Conservation (phyloP, 2,113 vertebrate species). For the Ceratotherium simum region DNA sequence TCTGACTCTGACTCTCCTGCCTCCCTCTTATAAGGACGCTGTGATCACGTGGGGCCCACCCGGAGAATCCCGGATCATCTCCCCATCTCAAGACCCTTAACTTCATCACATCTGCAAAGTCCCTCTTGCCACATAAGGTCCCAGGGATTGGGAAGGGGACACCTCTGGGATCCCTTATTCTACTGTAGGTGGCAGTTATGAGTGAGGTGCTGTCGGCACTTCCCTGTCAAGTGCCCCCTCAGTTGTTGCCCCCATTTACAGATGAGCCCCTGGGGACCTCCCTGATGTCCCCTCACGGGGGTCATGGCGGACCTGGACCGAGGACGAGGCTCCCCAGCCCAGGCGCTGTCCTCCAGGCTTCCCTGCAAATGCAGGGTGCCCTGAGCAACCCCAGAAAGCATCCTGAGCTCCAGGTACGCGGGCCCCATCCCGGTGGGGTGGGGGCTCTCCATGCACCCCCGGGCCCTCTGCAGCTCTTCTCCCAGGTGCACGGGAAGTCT, state of each 20-base stretch:
- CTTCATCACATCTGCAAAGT: not conserved
- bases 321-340: not conserved
- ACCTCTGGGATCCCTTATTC: accelerated
- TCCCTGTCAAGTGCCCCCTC: not conserved
- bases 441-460: not conserved
- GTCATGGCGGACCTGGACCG: not conserved
- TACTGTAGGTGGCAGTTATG: accelerated
- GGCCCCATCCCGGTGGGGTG: not conserved
- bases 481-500: too few species aligned
- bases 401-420: not conserved
- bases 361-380: too few species aligned
- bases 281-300: not conserved
- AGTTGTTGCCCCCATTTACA: accelerated
- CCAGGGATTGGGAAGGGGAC: not conserved
- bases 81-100: not conserved
- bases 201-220: not conserved
- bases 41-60: not conserved
- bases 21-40: too few species aligned
- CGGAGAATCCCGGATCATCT: not conserved
- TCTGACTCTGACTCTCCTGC: too few species aligned
- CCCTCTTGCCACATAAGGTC: not conserved
- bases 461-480: not conserved
- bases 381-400: not conserved
- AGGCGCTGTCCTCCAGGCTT: accelerated
- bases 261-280: not conserved